A percentile compares a stretch with the other conserved stretches of the same genome.
phyloP scores from a whole-genome alignment of 2,888 invertebrate genomes.

The Diabrotica balteata region DNA sequence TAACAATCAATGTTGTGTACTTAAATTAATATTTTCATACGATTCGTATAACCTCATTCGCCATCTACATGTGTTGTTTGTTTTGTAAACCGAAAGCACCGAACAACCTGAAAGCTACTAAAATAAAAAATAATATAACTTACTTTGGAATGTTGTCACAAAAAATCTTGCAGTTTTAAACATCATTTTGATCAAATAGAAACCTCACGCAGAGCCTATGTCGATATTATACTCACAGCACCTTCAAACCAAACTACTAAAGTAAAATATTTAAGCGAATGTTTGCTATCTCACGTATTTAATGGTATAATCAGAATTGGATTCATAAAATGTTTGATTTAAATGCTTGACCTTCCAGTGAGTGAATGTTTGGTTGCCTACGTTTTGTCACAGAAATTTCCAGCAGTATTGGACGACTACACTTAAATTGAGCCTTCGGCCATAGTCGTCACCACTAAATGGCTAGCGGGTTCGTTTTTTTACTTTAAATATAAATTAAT shows the following conservation, averaged over 20 bases:
- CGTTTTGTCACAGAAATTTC: not conserved
- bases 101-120: not conserved
- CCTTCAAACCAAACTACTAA: no score
- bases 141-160: conserved; percentile 24
- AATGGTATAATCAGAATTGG: not conserved
- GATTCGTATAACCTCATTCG: no score
- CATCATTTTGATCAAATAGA: not conserved
- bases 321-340: not conserved
- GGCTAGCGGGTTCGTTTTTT: no score
- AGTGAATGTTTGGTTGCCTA: conserved; percentile 1
- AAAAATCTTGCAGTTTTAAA: conserved; percentile 6
- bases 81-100: no score
- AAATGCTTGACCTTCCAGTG: conserved; percentile 2
- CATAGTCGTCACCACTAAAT: no score
- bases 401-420: no score
- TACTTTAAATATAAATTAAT: no score
- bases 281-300: not conserved
- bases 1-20: no score
- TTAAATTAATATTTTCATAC: no score
- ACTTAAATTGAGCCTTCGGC: no score
- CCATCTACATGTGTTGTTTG: no score
- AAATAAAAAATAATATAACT: conserved; percentile 14
- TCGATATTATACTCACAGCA: not conserved
- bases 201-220: not conserved
- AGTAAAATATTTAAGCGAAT: no score